A percentile compares a stretch with the other conserved stretches of the same genome.
Evolutionary conservation across 1,140 invertebrate genomes (phyloP).

Genomic region (Drosophila fuyamai): DNA sequence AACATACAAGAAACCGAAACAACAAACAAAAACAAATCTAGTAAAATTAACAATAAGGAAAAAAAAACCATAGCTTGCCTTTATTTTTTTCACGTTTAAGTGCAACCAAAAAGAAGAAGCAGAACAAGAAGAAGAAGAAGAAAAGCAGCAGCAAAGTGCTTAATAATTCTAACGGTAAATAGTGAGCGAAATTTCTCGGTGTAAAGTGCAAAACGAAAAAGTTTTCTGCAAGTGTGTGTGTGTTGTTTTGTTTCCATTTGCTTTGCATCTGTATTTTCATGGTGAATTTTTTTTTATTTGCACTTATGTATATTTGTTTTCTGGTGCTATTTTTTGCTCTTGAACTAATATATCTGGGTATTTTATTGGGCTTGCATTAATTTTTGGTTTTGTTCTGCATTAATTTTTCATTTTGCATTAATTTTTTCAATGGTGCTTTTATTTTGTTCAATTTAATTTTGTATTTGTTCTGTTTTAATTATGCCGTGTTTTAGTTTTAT

Average conservation of each 20-base stretch:
- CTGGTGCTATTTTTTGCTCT: neutral
- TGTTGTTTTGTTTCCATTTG: constrained; percentile 20
- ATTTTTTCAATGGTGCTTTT: neutral
- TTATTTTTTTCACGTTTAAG: constrained; percentile 44
- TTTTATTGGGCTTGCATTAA: neutral
- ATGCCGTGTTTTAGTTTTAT: neutral
- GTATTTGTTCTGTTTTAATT: neutral
- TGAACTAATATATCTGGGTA: neutral
- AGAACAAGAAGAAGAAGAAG: neutral
- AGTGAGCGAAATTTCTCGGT: constrained; percentile 34
- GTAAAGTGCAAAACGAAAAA: constrained; percentile 39
- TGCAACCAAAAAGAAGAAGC: constrained; percentile 16
- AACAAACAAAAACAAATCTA: constrained; percentile 31
- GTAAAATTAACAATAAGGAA: constrained; percentile 4
- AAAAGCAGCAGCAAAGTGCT: constrained; percentile 22
- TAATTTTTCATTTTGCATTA: constrained; percentile 10
- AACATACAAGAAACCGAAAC: constrained; percentile 35
- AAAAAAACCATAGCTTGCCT: constrained; percentile 17
- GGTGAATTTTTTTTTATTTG: constrained; percentile 3
- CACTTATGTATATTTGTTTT: too few relatives aligned
- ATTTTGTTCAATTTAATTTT: neutral
- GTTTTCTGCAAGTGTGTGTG: constrained; percentile 28
- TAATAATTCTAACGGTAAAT: constrained; percentile 70
- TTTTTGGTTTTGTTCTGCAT: neutral
- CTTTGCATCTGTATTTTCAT: constrained; percentile 7